These are phyloP conservation scores for Drosophila sordidula DNA, from an alignment of 2,888 invertebrate genomes.

Conservation along the genomic window DNA sequence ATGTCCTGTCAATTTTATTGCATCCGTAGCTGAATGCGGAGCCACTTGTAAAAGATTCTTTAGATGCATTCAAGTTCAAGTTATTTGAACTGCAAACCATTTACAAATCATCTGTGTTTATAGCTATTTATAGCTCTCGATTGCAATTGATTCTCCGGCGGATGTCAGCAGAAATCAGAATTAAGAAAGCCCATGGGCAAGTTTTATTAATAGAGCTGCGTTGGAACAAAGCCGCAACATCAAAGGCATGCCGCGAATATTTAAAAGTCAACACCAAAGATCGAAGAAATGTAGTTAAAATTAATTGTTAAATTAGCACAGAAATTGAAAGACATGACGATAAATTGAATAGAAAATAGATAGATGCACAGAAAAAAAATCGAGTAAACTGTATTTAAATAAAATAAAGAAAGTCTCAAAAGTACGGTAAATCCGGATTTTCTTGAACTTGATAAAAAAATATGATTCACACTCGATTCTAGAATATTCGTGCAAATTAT, in stretches of 20 bases:
- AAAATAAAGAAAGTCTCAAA: too few relatives aligned
- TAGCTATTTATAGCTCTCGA: constrained; percentile 8
- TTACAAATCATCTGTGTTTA: constrained; percentile 27
- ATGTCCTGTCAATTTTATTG: constrained; percentile 51
- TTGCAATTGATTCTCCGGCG: constrained; percentile 29
- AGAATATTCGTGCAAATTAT: too few relatives aligned
- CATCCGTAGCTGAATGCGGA: constrained; percentile 27
- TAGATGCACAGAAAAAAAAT: too few relatives aligned
- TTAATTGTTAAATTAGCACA: too few relatives aligned
- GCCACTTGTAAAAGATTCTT: not conserved
- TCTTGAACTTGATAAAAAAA: too few relatives aligned
- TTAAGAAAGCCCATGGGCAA: not conserved
- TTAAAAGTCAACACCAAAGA: not conserved
- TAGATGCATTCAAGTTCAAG: constrained; percentile 40
- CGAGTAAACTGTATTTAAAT: too few relatives aligned
- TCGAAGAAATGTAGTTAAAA: too few relatives aligned
- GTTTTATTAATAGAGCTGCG: not conserved
- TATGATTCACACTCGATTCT: too few relatives aligned
- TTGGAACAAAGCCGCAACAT: not conserved
- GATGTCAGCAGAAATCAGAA: constrained; percentile 12
- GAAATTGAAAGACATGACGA: too few relatives aligned
- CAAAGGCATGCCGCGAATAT: not conserved
- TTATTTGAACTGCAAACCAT: constrained; percentile 38
- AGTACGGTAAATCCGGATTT: too few relatives aligned
- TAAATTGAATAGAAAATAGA: too few relatives aligned